These are phyloP conservation scores for Prosopocoilus inquinatus DNA, from an alignment of 2,888 invertebrate species.

Conservation along the genomic window DNA sequence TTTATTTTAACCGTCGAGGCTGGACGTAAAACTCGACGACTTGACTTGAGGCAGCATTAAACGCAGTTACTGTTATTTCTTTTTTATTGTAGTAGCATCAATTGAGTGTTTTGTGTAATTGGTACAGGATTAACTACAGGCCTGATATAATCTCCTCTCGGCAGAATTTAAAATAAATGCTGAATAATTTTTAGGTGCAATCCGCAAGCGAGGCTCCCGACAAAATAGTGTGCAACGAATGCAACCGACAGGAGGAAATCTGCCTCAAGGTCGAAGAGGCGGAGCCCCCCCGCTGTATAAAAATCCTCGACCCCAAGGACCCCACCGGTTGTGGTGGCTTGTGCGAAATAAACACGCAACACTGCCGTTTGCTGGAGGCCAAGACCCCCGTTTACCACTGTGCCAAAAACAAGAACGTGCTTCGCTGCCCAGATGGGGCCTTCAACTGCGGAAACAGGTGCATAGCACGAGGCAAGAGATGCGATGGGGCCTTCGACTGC, in stretches of 20 bases:
- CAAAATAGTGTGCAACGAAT: slow-evolving; percentile 30
- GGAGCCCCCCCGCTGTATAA: slow-evolving; percentile 38
- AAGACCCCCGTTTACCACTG: slow-evolving; percentile 54
- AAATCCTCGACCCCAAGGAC: slow-evolving; percentile 39
- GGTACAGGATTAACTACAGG: too few relatives aligned
- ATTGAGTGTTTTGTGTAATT: too few relatives aligned
- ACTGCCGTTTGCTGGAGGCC: slow-evolving; percentile 61
- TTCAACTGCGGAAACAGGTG: slow-evolving; percentile 76
- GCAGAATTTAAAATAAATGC: background rate
- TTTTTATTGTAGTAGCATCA: too few relatives aligned
- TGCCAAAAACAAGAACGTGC: slow-evolving; percentile 57
- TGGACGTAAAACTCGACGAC: too few relatives aligned
- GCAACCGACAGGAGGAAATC: slow-evolving; percentile 33
- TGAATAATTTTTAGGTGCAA: background rate
- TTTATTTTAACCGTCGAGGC: too few relatives aligned
- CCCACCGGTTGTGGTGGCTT: slow-evolving; percentile 64
- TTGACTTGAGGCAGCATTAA: too few relatives aligned
- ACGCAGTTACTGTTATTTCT: too few relatives aligned
- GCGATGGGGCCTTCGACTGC: slow-evolving; percentile 73
- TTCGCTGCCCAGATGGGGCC: slow-evolving; percentile 61
- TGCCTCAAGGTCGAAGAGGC: slow-evolving; percentile 41
- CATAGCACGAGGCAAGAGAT: slow-evolving; percentile 61
- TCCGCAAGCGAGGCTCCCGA: background rate
- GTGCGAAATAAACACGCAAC: slow-evolving; percentile 63
- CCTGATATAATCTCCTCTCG: too few relatives aligned